phyloP scores from a whole-genome alignment of 2,113 vertebrate genomes.

The Thunnus thynnus region DNA sequence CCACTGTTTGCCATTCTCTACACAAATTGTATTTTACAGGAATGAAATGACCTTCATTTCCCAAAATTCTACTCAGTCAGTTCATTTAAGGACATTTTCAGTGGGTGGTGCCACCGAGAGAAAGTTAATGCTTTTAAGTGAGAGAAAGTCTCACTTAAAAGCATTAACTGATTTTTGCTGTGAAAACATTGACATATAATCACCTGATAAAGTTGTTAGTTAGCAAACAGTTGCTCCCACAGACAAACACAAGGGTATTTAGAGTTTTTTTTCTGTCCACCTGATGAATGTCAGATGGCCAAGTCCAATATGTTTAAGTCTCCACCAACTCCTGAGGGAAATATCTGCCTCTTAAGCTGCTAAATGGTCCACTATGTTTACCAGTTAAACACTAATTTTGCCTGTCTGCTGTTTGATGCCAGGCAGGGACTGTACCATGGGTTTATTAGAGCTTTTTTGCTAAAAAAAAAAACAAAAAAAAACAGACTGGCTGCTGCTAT shows the following conservation, averaged over 20 bases:
- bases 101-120: no score
- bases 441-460: conserved; percentile 8
- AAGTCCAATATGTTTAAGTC: conserved; percentile 1
- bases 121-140: no score
- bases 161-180: background rate
- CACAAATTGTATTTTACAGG: no score
- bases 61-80: background rate
- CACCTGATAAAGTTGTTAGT: background rate
- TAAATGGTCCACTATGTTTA: conserved; percentile 6
- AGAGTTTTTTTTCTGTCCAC: no score
- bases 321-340: conserved; percentile 11
- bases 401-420: conserved; percentile 11
- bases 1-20: no score
- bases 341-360: conserved; percentile 15
- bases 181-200: background rate
- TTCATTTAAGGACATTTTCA: background rate
- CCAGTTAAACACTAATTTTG: background rate
- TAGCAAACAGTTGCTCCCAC: background rate
- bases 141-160: background rate
- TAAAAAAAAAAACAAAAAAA: background rate
- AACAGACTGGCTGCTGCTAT: background rate
- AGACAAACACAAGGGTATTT: no score
- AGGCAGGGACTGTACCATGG: background rate
- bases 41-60: background rate
- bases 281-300: background rate